Evolutionary conservation across 2,113 vertebrate genomes (phyloP), one percentile per base, ranked within the genome.

Genomic region (Pampusana beccarii): DNA sequence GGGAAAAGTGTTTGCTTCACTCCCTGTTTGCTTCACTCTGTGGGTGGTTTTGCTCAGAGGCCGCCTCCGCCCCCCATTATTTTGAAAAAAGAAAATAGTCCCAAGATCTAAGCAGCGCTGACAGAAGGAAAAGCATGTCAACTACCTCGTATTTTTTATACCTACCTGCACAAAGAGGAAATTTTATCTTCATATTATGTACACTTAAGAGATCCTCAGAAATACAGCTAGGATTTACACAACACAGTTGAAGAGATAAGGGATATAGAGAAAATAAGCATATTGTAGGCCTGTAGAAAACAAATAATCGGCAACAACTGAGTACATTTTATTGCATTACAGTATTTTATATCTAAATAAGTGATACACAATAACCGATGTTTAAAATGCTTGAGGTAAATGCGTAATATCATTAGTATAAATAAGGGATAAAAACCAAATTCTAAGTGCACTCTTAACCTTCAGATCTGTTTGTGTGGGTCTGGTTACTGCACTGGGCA

Each of bases 381-480:
- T 94, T 96, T 94, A 92, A 95, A 96, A 86, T 65, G 36, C 86
- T 91, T 87, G 83, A 96, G 95, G 96, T 96, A 96, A 95, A 95
- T 58, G 42, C 58, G 1, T 72, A 96, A 96, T 75, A 94, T 54
- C 73, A 9, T 96, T 97, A 95, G 91, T 97, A 96, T 93, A 96
- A 97, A 95, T 94, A 96, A 81, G 69, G 80, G 83, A 89, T 92
- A 79, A 80, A 86, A 90, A 57, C 48, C 71, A 88, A 77, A 1
- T 4, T 66, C 29, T 56, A 90, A 96, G 80, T 93, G 88, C 86
- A 93, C 92, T 96, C 92, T 73, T n/a, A 67, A 42, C 10, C 16
- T 86, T 93, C 48, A 83, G 60, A 92, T 54, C 75, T 69, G 20
- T 0, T 0, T 65, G 14, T 69, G 18, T 78, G 72, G 71, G 57